A percentile compares a stretch with the other conserved stretches of the same genome.
phyloP scores from a whole-genome alignment of 1,140 invertebrate species.

The Drosophila ironensis region DNA sequence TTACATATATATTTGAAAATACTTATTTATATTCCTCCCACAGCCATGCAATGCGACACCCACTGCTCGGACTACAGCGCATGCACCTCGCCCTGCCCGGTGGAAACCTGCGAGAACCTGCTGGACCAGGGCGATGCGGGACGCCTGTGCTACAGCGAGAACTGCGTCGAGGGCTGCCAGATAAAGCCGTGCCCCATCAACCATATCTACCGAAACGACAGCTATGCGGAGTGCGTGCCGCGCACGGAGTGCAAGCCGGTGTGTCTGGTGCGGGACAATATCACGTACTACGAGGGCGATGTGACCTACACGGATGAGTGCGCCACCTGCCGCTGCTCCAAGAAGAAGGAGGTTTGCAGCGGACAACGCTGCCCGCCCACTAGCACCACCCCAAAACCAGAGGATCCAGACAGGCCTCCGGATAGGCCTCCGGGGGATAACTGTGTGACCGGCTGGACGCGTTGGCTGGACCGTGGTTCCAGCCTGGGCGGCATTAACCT shows the following conservation, averaged over 20 bases:
- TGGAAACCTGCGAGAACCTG: constrained; percentile 92
- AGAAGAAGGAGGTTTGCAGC: constrained; percentile 86
- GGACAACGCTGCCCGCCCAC: constrained; percentile 82
- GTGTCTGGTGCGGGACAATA: constrained; percentile 86
- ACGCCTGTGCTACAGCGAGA: constrained; percentile 87
- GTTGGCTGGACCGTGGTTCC: constrained; percentile 86
- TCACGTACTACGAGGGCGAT: constrained; percentile 89
- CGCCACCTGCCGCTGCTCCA: constrained; percentile 88
- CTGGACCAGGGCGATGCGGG: constrained; percentile 84
- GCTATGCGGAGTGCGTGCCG: constrained; percentile 88
- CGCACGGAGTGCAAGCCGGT: constrained; percentile 86
- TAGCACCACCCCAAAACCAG: too few species aligned
- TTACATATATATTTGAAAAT: too few species aligned
- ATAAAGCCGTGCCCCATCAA: constrained; percentile 87
- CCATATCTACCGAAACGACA: constrained; percentile 87
- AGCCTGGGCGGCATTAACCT: constrained; percentile 57
- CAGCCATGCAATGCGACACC: constrained; percentile 94
- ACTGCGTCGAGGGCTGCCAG: constrained; percentile 88
- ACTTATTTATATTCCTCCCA: too few species aligned
- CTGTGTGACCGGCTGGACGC: constrained; percentile 88
- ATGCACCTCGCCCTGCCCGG: constrained; percentile 91
- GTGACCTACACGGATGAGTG: constrained; percentile 88
- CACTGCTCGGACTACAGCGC: constrained; percentile 89
- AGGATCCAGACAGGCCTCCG: too few species aligned
- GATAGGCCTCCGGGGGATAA: too few species aligned